Base-by-base conservation (phyloP, 2,113 vertebrate genomes). In the Oplegnathus fasciatus region DNA sequence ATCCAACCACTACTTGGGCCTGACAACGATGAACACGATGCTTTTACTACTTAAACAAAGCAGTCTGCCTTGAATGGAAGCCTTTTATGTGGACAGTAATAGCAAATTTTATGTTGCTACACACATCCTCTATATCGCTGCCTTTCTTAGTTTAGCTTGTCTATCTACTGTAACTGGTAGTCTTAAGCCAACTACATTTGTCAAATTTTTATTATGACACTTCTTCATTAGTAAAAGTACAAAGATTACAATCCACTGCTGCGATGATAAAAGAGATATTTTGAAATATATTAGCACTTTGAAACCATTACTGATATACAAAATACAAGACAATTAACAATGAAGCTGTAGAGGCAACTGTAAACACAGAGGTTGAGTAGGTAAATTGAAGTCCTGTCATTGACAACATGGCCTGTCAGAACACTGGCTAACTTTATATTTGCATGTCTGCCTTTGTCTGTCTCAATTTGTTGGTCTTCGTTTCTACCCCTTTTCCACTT, bases 341-440 rank as follows among this genome's bases (percentile, higher is more conserved):
- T 14, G 5, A 52, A 5, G 8, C 9, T 26, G 4, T n/a, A 34
- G 58, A 48, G 57, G 4, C 22, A 1, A 14, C 32, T 18, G 11
- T 34, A n/a, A 24, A 61, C 9, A 30, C 57, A 26, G 30, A 42
- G 67, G 66, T 46, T 26, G 65, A 66, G 30, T 24, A 17, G 67
- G 44, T 61, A 20, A 54, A 22, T 15, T 54, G 65, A 0, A 24
- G 75, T 18, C 30, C 32, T 42, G 69, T 65, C 69, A 64, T 48
- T 4, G 37, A 82, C 6, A 80, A n/a, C 54, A 64, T 37, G 48
- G 4, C 57, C 48, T 52, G 32, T 71, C 75, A 72, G 5, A 32
- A 52, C 46, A 28, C 11, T 7, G 10, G n/a, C 32, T 61, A 44
- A 78, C 50, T 30, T 52, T 13, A 22, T 52, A 37, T 77, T 55